Evolutionary conservation across 1,140 invertebrate genomes (phyloP), one percentile per base, ranked within the genome.

Genomic region (Semibalanus balanoides): DNA sequence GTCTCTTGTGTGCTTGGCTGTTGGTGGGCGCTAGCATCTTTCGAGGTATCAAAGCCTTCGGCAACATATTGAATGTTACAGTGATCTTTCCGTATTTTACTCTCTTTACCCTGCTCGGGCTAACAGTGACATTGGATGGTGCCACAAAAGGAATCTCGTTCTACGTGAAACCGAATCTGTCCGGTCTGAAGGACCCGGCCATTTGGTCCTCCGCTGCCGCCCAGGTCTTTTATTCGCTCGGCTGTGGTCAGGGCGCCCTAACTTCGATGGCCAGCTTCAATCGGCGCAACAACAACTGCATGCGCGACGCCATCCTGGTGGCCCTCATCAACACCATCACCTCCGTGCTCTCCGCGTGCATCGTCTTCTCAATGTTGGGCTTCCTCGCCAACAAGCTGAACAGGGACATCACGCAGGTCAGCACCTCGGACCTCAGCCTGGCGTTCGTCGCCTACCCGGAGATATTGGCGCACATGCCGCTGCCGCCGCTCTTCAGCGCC

Each of bases 401-500:
- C 43, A 89, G 90, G 0, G 86, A 73, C 19, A 73, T 79, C 0
- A 30, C 87, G 3, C 87, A 88, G 69, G 91, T 92, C 31, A 90
- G 92, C 91, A 92, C 11, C 29, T 81, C 84, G 43, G 84, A 84
- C 14, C 83, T 74, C 79, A 86, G 77, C 82, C 83, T 94, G 74
- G 92, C 92, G 0, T 94, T 94, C 81, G 91, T 93, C 76, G 92
- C 92, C 19, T 94, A 95, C 82, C 93, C 93, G 0, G 92, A 93
- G 83, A 92, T 92, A 0, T 90, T 95, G 0, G 88, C 91, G 0
- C 86, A 93, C 82, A 92, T 1, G 93, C 93, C 5, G 91, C 90
- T 28, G 91, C 88, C 92, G 31, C 88, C 87, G 43, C 79, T 94
- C 17, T 97, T 95, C 85, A 87, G 94, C 0, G 88, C 93, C 0